phyloP scores from a whole-genome alignment of 2,113 vertebrate genomes.

The Danionella cerebrum region DNA sequence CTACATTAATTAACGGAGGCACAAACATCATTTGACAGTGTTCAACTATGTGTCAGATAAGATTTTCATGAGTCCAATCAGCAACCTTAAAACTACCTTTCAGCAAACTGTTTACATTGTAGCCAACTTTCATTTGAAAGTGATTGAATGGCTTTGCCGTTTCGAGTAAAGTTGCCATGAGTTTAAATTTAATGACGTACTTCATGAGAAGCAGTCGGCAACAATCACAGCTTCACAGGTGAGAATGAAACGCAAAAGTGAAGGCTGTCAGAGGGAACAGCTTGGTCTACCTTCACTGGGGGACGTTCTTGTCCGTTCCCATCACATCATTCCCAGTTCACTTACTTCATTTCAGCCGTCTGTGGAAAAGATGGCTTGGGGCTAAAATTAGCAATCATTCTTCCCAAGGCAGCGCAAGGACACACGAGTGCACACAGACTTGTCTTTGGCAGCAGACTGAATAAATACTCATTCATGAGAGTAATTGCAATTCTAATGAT shows the following conservation, averaged over 20 bases:
- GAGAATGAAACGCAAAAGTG: constrained; percentile 18
- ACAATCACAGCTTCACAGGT: constrained; percentile 24
- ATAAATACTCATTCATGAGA: constrained; percentile 10
- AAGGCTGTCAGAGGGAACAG: constrained; percentile 37
- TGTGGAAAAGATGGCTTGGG: constrained; percentile 42
- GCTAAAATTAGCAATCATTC: constrained; percentile 63
- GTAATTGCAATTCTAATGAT: constrained; percentile 7
- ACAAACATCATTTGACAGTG: neutral
- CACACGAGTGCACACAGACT: constrained; percentile 1
- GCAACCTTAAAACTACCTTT: neutral
- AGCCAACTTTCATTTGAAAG: neutral
- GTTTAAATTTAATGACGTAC: constrained; percentile 7
- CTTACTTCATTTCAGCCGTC: constrained; percentile 39
- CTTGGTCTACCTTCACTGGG: constrained; percentile 50
- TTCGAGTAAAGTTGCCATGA: neutral
- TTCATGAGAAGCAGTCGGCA: constrained; percentile 22
- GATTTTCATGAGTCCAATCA: neutral
- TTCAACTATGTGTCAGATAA: neutral
- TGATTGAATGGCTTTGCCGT: neutral
- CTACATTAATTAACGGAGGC: constrained; percentile 14
- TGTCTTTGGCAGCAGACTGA: neutral
- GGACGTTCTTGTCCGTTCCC: constrained; percentile 55
- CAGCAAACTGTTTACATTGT: neutral
- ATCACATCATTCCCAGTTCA: constrained; percentile 47
- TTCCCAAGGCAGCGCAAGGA: constrained; percentile 54